phyloP scores from a whole-genome alignment of 2,888 invertebrate species.

The Rosalia funebris region DNA sequence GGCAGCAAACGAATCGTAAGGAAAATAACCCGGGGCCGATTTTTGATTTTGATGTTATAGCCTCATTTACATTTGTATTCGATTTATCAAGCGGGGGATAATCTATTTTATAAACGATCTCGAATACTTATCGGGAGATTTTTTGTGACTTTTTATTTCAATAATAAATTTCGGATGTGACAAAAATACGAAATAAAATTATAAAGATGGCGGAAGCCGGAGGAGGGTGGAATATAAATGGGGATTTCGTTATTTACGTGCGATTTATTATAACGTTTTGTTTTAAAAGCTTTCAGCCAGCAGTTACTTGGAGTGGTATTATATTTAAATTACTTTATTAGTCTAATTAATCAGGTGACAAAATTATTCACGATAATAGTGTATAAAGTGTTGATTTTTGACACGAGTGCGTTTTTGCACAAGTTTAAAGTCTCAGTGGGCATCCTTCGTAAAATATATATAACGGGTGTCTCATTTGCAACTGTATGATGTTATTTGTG shows the following conservation, averaged over 20 bases:
- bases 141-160: slow-evolving; percentile 7
- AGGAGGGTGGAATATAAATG: not conserved
- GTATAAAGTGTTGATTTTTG: too few species aligned
- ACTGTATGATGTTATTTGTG: too few species aligned
- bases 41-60: slow-evolving; percentile 17
- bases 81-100: slow-evolving; percentile 18
- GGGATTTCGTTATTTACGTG: not conserved
- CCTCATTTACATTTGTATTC: slow-evolving; percentile 26
- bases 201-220: not conserved
- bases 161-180: slow-evolving; percentile 17
- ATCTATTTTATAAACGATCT: slow-evolving; percentile 18
- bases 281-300: too few species aligned
- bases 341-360: too few species aligned
- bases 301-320: too few species aligned
- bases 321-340: too few species aligned
- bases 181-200: slow-evolving; percentile 13
- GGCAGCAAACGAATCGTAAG: slow-evolving; percentile 8
- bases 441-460: too few species aligned
- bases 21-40: slow-evolving; percentile 9
- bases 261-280: not conserved
- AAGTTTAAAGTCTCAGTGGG: too few species aligned
- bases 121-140: slow-evolving; percentile 11
- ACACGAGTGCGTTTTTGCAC: too few species aligned
- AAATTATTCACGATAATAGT: too few species aligned
- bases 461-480: too few species aligned